phyloP scores from a whole-genome alignment of 2,113 vertebrate genomes.

The Corythornis cristatus region DNA sequence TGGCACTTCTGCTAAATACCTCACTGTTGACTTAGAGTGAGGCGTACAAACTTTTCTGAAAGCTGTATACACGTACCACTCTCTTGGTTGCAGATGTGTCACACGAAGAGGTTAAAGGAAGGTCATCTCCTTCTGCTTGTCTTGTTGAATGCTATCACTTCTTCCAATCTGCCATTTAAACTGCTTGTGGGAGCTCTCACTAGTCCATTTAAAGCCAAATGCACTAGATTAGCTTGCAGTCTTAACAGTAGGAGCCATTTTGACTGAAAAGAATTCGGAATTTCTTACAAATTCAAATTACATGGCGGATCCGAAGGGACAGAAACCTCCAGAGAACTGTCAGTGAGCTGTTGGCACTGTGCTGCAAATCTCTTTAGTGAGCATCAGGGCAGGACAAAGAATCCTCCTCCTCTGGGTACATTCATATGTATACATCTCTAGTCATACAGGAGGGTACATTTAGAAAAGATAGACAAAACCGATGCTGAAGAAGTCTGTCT shows the following conservation, averaged over 20 bases:
- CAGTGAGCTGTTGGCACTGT: neutral
- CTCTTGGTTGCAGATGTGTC: neutral
- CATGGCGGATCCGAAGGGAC: neutral
- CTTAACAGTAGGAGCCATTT: neutral
- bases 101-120: neutral
- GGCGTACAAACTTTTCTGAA: neutral
- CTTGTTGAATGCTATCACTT: neutral
- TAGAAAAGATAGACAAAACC: neutral
- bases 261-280: neutral
- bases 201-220: neutral
- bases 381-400: neutral
- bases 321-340: neutral
- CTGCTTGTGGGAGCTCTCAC: neutral
- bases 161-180: neutral
- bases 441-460: neutral
- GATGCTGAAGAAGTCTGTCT: neutral
- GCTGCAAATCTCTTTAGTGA: neutral
- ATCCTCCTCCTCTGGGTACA: neutral
- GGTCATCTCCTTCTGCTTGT: neutral
- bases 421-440: neutral
- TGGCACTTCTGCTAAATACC: neutral
- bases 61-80: neutral
- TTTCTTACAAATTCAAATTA: neutral
- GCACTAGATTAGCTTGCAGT: neutral
- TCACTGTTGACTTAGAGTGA: neutral